Conservation (phyloP, 2,888 invertebrate species). For the Choristoneura rosaceana region DNA sequence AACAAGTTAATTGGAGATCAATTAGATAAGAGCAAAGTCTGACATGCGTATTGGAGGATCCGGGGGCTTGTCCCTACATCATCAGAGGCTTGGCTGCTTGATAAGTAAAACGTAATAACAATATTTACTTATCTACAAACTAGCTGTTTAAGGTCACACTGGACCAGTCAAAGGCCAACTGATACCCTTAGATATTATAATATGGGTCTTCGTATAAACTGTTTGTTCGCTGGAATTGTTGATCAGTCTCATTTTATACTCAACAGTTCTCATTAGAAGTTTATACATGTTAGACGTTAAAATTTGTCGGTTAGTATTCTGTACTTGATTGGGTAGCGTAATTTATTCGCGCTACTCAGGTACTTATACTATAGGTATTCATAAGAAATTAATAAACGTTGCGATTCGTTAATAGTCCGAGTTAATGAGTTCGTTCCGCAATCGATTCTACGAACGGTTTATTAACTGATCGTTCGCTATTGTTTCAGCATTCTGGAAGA, state of each 20-base stretch:
- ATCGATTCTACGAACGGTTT: slow-evolving; percentile 21
- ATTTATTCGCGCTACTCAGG: slow-evolving; percentile 21
- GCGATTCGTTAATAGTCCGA: slow-evolving; percentile 41
- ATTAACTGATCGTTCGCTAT: slow-evolving; percentile 47
- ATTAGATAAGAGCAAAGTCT: slow-evolving; percentile 33
- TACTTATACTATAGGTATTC: neutral
- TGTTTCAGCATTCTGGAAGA: slow-evolving; percentile 82
- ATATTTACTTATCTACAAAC: slow-evolving; percentile 28
- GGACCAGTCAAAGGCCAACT: slow-evolving; percentile 58
- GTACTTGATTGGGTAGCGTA: slow-evolving; percentile 10
- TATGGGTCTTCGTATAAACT: slow-evolving; percentile 66
- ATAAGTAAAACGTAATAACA: slow-evolving; percentile 37
- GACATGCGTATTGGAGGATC: slow-evolving; percentile 34
- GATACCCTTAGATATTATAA: slow-evolving; percentile 62
- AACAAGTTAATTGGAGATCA: slow-evolving; percentile 21
- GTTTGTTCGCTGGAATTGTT: slow-evolving; percentile 56
- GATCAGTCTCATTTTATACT: slow-evolving; percentile 65
- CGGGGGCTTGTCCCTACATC: slow-evolving; percentile 68
- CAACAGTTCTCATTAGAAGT: slow-evolving; percentile 44
- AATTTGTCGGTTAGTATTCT: slow-evolving; percentile 59
- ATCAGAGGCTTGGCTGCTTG: slow-evolving; percentile 39
- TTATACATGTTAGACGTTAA: slow-evolving; percentile 56
- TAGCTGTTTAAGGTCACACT: slow-evolving; percentile 53
- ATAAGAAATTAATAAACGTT: slow-evolving; percentile 11
- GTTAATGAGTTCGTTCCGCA: slow-evolving; percentile 53